A percentile compares a stretch with the other conserved stretches of the same genome.
phyloP scores from a whole-genome alignment of 2,797 vertebrate species.

The Acanthurus leucopareius region DNA sequence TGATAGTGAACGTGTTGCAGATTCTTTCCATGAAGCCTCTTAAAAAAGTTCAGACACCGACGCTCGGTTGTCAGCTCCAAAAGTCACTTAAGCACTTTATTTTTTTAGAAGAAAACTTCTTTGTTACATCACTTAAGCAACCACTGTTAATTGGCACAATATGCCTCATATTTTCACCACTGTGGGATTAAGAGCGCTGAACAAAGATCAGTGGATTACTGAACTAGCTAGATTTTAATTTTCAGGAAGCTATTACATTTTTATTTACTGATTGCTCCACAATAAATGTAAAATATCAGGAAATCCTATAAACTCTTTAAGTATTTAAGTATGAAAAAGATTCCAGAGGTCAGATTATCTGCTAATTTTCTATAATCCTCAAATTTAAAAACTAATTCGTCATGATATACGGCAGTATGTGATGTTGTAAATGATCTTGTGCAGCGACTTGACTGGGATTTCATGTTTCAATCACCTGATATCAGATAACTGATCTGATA shows the following conservation, averaged over 20 bases:
- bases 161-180: not conserved
- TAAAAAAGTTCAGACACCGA: constrained; percentile 65
- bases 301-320: not conserved
- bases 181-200: not conserved
- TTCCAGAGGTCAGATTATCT: too few relatives aligned
- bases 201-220: not conserved
- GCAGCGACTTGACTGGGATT: not conserved
- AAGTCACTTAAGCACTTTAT: constrained; percentile 39
- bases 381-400: not conserved
- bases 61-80: constrained; percentile 73
- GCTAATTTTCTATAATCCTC: not conserved
- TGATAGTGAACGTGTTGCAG: constrained; percentile 82
- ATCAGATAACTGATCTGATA: constrained; percentile 4
- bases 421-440: not conserved
- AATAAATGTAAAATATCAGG: not conserved
- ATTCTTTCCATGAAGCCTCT: constrained; percentile 71
- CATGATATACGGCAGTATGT: not conserved
- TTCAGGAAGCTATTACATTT: too few relatives aligned
- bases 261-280: not conserved
- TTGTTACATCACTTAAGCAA: too few relatives aligned
- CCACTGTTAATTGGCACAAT: too few relatives aligned
- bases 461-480: not conserved
- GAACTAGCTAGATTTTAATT: not conserved
- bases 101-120: too few relatives aligned
- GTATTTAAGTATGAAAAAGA: too few relatives aligned